A percentile compares a stretch with the other conserved stretches of the same genome.
Evolutionary conservation across 2,113 vertebrate genomes (phyloP).

Genomic region (Cepphus grylle): DNA sequence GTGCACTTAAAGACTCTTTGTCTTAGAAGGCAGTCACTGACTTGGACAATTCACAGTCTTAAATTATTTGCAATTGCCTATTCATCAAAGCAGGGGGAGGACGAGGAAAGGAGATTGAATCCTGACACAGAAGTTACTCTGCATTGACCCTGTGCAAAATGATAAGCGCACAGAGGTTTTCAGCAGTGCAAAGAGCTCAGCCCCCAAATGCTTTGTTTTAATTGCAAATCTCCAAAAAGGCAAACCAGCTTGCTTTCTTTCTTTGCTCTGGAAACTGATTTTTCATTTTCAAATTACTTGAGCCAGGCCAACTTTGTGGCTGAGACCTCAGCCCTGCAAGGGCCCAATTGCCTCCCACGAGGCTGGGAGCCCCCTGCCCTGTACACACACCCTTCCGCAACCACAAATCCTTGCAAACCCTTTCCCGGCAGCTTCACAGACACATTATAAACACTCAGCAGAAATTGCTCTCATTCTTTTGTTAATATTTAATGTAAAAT

Average conservation of each 20-base stretch:
- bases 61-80: slow-evolving; percentile 10
- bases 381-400: not conserved
- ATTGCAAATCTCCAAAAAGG: not conserved
- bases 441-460: not conserved
- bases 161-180: rapidly evolving
- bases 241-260: not conserved
- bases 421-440: not conserved
- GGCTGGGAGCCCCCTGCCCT: not conserved
- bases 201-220: not conserved
- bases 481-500: slow-evolving; percentile 34
- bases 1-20: not conserved
- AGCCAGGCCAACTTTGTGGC: not conserved
- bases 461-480: not conserved
- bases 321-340: not conserved
- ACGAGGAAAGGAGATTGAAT: not conserved
- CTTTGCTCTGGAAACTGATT: not conserved
- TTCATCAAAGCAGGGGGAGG: not conserved
- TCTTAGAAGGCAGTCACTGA: not conserved
- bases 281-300: slow-evolving; percentile 20
- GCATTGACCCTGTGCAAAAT: not conserved
- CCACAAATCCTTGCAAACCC: not conserved
- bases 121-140: not conserved
- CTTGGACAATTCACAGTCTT: not conserved
- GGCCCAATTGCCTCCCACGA: rapidly evolving
- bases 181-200: not conserved